phyloP scores from a whole-genome alignment of 1,140 invertebrate genomes.

The Scaptodrosophila lebanonensis region DNA sequence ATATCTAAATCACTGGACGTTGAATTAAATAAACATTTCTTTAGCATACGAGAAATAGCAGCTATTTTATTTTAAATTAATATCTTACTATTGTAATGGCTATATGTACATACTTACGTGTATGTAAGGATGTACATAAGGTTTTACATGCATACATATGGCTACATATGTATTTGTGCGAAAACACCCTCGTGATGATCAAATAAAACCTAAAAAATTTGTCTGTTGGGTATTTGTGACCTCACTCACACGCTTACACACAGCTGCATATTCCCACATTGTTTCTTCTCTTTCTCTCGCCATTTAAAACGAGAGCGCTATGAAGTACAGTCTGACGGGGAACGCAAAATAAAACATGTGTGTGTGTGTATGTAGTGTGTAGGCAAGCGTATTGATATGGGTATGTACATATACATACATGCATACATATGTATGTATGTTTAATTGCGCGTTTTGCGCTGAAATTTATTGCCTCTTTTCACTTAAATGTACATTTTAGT shows the following conservation, averaged over 20 bases:
- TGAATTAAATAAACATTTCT: no score
- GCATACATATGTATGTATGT: conserved; percentile 27
- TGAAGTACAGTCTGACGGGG: conserved; percentile 69
- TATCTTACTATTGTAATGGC: not conserved
- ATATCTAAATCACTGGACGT: no score
- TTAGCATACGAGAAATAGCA: no score
- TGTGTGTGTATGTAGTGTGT: no score
- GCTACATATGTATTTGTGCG: not conserved
- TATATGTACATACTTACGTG: conserved; percentile 4
- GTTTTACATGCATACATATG: conserved; percentile 1
- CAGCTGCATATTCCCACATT: conserved; percentile 52
- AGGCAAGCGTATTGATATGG: conserved; percentile 33
- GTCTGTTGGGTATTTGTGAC: conserved; percentile 53
- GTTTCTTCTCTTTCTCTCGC: conserved; percentile 35
- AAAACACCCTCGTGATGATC: conserved; percentile 37
- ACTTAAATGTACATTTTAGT: no score
- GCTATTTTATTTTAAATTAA: not conserved
- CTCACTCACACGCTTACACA: conserved; percentile 58
- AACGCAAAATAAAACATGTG: conserved; percentile 72
- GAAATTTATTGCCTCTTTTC: no score
- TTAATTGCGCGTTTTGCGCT: conserved; percentile 23
- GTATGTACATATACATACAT: conserved; percentile 41
- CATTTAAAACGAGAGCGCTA: conserved; percentile 40
- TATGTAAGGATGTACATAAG: no score
- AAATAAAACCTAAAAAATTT: conserved; percentile 41